Percentiles rank a stretch among this genome's conserved stretches.
Conservation (phyloP, 2,113 vertebrate genomes). For the Lutjanus erythropterus region DNA sequence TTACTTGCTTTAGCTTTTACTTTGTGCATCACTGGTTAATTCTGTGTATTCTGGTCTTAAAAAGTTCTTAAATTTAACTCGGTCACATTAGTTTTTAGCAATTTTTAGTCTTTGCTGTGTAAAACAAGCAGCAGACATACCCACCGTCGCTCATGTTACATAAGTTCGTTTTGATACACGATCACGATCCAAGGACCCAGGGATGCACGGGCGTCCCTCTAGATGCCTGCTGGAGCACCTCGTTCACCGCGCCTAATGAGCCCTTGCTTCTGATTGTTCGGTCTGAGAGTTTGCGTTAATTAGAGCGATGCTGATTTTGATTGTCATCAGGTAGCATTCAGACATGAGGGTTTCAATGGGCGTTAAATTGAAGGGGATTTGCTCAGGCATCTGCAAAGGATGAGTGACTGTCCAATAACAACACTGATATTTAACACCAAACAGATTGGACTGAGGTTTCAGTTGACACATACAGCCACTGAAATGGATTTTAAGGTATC, state of each 20-base stretch:
- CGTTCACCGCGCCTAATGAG: conserved; percentile 62
- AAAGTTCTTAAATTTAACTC: no score
- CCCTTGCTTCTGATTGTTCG: conserved; percentile 73
- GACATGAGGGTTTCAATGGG: conserved; percentile 26
- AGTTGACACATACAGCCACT: not conserved
- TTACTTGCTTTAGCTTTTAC: no score
- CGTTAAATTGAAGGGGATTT: conserved; percentile 28
- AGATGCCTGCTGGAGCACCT: conserved; percentile 51
- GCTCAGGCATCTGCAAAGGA: conserved; percentile 33
- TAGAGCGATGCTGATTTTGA: conserved; percentile 63
- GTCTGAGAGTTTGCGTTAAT: conserved; percentile 67
- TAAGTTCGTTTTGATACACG: conserved; percentile 34
- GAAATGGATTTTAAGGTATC: not conserved
- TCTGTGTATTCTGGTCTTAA: no score
- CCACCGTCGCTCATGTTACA: conserved; percentile 8
- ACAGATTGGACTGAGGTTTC: not conserved
- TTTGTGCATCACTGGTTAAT: no score
- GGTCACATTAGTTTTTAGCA: not conserved
- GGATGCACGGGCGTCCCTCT: conserved; percentile 50
- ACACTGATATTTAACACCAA: conserved; percentile 24
- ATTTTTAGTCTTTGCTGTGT: not conserved
- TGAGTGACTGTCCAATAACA: conserved; percentile 29
- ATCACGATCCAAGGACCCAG: conserved; percentile 75
- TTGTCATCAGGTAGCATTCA: conserved; percentile 57
- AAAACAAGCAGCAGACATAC: not conserved